Base-by-base conservation (phyloP, 2,113 vertebrate species). In the Corythaixoides concolor region DNA sequence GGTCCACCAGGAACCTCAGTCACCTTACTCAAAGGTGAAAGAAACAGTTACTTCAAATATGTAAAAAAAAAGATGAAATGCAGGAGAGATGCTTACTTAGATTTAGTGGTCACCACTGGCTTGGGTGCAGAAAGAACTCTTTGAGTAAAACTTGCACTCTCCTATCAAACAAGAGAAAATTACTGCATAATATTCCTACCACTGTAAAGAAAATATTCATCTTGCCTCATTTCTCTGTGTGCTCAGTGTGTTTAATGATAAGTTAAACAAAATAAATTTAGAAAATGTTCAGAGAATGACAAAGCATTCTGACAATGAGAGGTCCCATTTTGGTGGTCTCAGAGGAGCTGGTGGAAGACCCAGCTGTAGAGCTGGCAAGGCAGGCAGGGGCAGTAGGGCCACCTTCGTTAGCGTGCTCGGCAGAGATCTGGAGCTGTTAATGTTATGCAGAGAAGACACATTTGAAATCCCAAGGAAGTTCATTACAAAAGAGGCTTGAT, bases 221-320 rank as follows among this genome's bases (percentile, higher is more conserved):
- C n/a, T 91, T 68, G 28, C 11, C 56, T 93, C 41, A 62, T 67
- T 94, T 89, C 56, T 87, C n/a, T 5, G 2, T 45, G 47, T 77
- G 37, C 26, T 93, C 62, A 35, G 69, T 43, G 55, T 82, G 88
- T 69, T 60, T 39, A 94, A 35, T 1, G 3, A 49, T 32, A 75
- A 91, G 74, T 70, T 75, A 90, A 94, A 89, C 12, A 88, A 49
- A 95, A 70, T 84, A 94, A 67, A 75, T 90, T 49, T 8, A 90
- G 60, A 53, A 79, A 91, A 64, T 3, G 1, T 75, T 91, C 49
- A 60, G 62, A 58, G 52, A 82, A 56, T 6, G 15, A 16, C 27
- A 88, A 81, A 63, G 41, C 18, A 18, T 72, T 85, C 64, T 78
- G 24, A 85, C 52, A 77, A 50, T 49, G n/a, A 91, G 55, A 70